A percentile compares a stretch with the other conserved stretches of the same genome.
phyloP scores from a whole-genome alignment of 2,888 invertebrate species.

The Hoplodrina blanda region DNA sequence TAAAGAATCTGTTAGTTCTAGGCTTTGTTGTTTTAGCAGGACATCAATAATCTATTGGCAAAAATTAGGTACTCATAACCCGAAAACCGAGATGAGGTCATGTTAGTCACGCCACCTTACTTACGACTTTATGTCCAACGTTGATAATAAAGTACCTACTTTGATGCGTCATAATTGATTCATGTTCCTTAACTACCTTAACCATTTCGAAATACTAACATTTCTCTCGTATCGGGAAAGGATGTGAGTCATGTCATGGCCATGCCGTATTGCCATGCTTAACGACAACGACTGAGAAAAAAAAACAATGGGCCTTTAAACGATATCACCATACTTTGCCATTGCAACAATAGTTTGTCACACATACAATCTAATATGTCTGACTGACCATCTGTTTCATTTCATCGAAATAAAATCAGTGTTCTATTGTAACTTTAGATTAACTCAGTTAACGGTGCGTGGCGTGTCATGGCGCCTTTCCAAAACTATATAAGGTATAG shows the following conservation, averaged over 20 bases:
- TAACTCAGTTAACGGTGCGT: slow-evolving; percentile 74
- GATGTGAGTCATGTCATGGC: slow-evolving; percentile 62
- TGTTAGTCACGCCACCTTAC: slow-evolving; percentile 45
- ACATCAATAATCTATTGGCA: slow-evolving; percentile 16
- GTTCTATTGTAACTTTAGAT: slow-evolving; percentile 76
- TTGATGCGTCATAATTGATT: slow-evolving; percentile 63
- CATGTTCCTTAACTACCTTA: slow-evolving; percentile 52
- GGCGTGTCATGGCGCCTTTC: slow-evolving; percentile 80
- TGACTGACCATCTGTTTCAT: slow-evolving; percentile 70
- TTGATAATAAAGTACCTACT: slow-evolving; percentile 27
- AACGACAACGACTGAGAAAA: slow-evolving; percentile 41
- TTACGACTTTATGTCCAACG: slow-evolving; percentile 26
- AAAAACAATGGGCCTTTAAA: slow-evolving; percentile 56
- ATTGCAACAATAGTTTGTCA: slow-evolving; percentile 49
- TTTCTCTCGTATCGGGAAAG: slow-evolving; percentile 62
- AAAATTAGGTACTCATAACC: slow-evolving; percentile 31
- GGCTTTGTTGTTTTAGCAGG: background rate
- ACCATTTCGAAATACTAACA: slow-evolving; percentile 52
- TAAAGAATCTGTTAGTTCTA: slow-evolving; percentile 15
- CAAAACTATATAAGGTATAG: slow-evolving; percentile 79
- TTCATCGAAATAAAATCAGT: slow-evolving; percentile 76
- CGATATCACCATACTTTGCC: slow-evolving; percentile 40
- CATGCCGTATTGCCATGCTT: slow-evolving; percentile 7
- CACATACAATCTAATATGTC: slow-evolving; percentile 51
- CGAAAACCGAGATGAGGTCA: slow-evolving; percentile 56